Evolutionary conservation across 2,888 invertebrate genomes (phyloP), one percentile per base, ranked within the genome.

Genomic region (Aphidoletes aphidimyza): DNA sequence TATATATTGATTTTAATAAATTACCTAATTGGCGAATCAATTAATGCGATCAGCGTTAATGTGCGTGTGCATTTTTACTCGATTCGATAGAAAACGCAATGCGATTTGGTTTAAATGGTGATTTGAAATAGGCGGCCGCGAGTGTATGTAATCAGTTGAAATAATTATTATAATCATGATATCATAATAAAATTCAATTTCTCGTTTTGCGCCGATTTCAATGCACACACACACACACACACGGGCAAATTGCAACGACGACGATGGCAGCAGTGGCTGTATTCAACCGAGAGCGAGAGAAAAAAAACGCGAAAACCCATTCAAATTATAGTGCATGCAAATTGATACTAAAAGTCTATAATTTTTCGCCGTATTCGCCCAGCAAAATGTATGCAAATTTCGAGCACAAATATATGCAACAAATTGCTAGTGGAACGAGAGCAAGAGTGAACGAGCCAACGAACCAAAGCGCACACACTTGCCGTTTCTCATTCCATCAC

Each of bases 111-210:
- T 42, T 42, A 9, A 6, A 42, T 42, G 42, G 47, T 3, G 30
- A 30, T 30, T 69, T 69, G 69, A 14, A 30, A 69, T 69, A 30
- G 30, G 30, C 69, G 69, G 30, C 9, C 22, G 30, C 0, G 34
- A 30, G 34, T 30, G 69, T 69, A n/a, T 69, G 69, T 69, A 69
- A 69, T 69, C 69, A 69, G 69, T 34, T 14, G n/a, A 69, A 69
- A 69, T 69, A 69, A 69, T 69, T 69, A 69, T 69, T 69, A 69
- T 69, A 69, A 69, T 69, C 69, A 69, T 69, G 69, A 69, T 69
- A 69, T 69, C 69, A 69, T 69, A 69, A 69, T 69, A 69, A 69
- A 69, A 69, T 69, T 69, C 69, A 69, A 69, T 69, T 69, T 69
- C 69, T 69, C 69, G 69, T 34, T 69, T 69, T 69, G 34, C 19